These are phyloP conservation scores for Chrysina gloriosa DNA, from an alignment of 2,888 invertebrate species.

Conservation along the genomic window DNA sequence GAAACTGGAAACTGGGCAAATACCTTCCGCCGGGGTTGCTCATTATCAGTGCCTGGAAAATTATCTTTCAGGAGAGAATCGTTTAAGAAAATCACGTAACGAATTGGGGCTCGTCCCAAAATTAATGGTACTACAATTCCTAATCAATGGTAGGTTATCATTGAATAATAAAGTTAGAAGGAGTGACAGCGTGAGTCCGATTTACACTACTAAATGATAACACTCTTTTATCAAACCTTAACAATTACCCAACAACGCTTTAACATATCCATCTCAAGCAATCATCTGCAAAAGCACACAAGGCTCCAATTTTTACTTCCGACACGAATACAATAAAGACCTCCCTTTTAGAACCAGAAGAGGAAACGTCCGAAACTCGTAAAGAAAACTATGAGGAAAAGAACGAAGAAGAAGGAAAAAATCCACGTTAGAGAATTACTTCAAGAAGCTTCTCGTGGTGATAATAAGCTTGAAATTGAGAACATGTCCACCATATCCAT, in stretches of 20 bases:
- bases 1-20: slow-evolving; percentile 70
- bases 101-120: slow-evolving; percentile 71
- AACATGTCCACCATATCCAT: slow-evolving; percentile 35
- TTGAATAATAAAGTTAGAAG: too few species aligned
- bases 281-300: slow-evolving; percentile 68
- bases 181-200: too few species aligned
- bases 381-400: too few species aligned
- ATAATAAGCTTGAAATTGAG: slow-evolving; percentile 20
- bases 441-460: slow-evolving; percentile 36
- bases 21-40: slow-evolving; percentile 71
- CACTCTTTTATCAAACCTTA: too few species aligned
- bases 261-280: slow-evolving; percentile 69
- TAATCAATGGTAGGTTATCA: too few species aligned
- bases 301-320: slow-evolving; percentile 56
- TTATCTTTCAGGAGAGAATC: slow-evolving; percentile 73
- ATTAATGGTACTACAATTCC: slow-evolving; percentile 74
- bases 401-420: slow-evolving; percentile 35
- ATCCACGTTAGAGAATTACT: slow-evolving; percentile 42
- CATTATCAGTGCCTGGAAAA: slow-evolving; percentile 72
- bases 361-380: neutral
- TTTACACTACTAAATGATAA: too few species aligned
- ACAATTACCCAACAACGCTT: slow-evolving; percentile 71
- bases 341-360: slow-evolving; percentile 3
- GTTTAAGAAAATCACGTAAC: slow-evolving; percentile 70
- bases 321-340: slow-evolving; percentile 54